Evolutionary conservation across 1,140 invertebrate species (phyloP).

Genomic region (Drosophila bocki): DNA sequence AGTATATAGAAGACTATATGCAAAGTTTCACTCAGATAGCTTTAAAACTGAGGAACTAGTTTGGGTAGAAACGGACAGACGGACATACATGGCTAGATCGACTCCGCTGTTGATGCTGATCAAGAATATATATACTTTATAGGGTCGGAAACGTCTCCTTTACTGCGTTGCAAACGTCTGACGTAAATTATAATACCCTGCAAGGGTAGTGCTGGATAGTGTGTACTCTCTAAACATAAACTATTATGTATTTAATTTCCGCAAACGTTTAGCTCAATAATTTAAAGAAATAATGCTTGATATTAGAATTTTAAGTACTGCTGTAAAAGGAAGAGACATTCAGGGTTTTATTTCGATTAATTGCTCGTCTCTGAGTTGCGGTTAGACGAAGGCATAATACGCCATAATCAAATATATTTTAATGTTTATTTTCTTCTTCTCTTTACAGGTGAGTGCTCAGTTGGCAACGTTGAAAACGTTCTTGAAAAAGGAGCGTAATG

Average conservation of each 20-base stretch:
- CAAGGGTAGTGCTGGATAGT: neutral
- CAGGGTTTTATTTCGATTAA: conserved; percentile 53
- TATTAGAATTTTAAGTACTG: neutral
- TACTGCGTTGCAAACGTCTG: too few species aligned
- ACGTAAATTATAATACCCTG: too few species aligned
- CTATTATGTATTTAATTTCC: neutral
- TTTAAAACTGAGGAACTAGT: too few species aligned
- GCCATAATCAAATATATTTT: conserved; percentile 81
- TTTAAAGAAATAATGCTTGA: neutral
- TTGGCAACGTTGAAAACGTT: conserved; percentile 48
- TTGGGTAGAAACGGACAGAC: too few species aligned
- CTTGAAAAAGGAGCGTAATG: conserved; percentile 56
- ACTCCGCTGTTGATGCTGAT: too few species aligned
- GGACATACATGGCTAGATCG: too few species aligned
- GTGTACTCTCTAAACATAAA: neutral
- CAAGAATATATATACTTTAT: too few species aligned
- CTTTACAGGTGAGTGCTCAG: conserved; percentile 70
- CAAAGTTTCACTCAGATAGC: too few species aligned
- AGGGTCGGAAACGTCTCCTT: too few species aligned
- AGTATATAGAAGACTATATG: too few species aligned
- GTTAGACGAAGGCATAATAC: conserved; percentile 67
- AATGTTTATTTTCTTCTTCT: conserved; percentile 69
- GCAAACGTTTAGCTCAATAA: neutral
- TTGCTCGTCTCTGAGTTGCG: conserved; percentile 37
- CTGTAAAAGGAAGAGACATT: neutral